phyloP scores from a whole-genome alignment of 2,888 invertebrate species.

The Pseudococcus jackbeardsleyi region DNA sequence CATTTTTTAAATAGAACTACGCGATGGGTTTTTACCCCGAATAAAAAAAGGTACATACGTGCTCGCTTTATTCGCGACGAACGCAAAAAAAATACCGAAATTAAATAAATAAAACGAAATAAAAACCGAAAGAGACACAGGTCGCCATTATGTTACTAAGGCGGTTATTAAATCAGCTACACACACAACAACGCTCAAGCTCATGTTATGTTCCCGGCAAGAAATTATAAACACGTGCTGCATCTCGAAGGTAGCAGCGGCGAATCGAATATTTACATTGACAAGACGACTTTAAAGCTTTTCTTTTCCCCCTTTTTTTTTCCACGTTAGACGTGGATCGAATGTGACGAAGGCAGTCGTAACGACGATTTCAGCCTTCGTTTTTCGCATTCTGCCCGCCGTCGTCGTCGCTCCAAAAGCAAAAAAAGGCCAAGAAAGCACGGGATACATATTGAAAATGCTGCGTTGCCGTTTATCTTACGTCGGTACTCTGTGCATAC shows the following conservation, averaged over 20 bases:
- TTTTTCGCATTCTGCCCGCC: not conserved
- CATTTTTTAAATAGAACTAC: not conserved
- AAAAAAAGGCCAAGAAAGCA: conserved; percentile 16
- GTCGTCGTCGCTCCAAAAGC: not conserved
- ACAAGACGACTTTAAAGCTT: conserved; percentile 33
- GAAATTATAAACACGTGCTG: conserved; percentile 50
- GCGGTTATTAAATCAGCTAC: conserved; percentile 42
- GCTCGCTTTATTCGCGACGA: conserved; percentile 12
- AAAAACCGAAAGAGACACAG: conserved; percentile 36
- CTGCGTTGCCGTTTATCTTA: conserved; percentile 28
- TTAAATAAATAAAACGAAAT: conserved; percentile 48
- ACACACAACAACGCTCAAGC: not conserved
- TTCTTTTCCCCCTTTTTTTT: conserved; percentile 22
- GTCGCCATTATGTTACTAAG: conserved; percentile 28
- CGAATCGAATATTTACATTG: conserved; percentile 51
- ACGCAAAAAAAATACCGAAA: conserved; percentile 23
- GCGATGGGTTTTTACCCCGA: not conserved
- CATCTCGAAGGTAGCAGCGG: conserved; percentile 29
- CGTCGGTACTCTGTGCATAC: not conserved
- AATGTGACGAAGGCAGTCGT: conserved; percentile 49
- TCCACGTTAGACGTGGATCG: conserved; percentile 32
- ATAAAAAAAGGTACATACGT: conserved; percentile 37
- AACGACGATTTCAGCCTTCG: conserved; percentile 36
- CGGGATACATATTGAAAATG: conserved; percentile 24
- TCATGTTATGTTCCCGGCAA: conserved; percentile 29